phyloP scores from a whole-genome alignment of 2,113 vertebrate genomes.

The Tamias sibiricus region DNA sequence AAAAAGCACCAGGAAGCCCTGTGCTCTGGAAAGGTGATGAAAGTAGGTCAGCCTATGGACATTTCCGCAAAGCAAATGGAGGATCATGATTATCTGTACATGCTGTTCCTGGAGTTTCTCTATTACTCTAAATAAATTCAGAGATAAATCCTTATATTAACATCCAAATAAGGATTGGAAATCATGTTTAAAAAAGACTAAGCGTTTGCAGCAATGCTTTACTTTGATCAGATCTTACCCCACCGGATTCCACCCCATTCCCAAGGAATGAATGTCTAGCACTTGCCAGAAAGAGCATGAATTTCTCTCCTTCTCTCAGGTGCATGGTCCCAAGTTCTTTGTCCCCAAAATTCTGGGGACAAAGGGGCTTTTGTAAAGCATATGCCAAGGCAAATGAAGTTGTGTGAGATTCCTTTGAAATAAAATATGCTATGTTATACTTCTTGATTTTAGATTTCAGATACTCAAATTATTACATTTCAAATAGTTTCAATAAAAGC shows the following conservation, averaged over 20 bases:
- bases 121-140: not conserved
- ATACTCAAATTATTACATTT: conserved; percentile 17
- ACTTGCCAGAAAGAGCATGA: not conserved
- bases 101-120: not conserved
- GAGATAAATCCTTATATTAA: not conserved
- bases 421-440: not conserved
- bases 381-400: not conserved
- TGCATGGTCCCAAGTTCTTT: not conserved
- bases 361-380: not conserved
- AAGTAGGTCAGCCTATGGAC: not conserved
- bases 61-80: not conserved
- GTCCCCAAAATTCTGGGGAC: not conserved
- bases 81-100: not conserved
- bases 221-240: not conserved
- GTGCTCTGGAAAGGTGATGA: not conserved
- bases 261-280: not conserved
- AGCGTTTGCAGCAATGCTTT: not conserved
- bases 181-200: not conserved
- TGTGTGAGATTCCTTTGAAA: conserved; percentile 32
- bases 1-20: not conserved
- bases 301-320: not conserved
- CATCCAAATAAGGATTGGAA: not conserved
- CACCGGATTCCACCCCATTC: not conserved
- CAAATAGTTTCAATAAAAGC: not conserved
- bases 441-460: conserved; percentile 13